Conservation (phyloP, 2,113 vertebrate genomes). For the Bubo bubo region DNA sequence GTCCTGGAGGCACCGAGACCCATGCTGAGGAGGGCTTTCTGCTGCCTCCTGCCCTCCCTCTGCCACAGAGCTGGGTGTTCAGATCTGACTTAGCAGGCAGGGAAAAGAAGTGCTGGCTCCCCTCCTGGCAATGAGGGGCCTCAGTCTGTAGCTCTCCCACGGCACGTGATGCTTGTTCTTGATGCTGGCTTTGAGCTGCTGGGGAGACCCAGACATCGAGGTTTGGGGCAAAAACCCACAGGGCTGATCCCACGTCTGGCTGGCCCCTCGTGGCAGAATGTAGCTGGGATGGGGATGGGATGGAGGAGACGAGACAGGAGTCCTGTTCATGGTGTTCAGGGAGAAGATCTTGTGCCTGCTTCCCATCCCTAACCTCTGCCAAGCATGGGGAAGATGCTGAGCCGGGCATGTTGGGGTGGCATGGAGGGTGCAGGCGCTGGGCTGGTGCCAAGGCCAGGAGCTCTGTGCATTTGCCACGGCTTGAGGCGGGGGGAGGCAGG, state of each 20-base stretch:
- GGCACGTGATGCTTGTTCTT: neutral
- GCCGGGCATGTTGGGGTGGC: neutral
- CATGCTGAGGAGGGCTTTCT: neutral
- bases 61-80: neutral
- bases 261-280: fast-evolving
- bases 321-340: fast-evolving
- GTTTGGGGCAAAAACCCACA: neutral
- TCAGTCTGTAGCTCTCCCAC: neutral
- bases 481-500: neutral
- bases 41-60: neutral
- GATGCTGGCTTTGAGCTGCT: neutral
- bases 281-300: neutral
- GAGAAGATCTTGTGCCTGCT: neutral
- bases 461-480: neutral
- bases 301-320: fast-evolving
- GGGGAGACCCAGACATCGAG: neutral
- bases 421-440: neutral
- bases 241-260: neutral
- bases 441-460: neutral
- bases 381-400: neutral
- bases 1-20: neutral
- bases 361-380: slow-evolving; percentile 10
- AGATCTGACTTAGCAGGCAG: neutral
- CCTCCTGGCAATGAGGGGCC: neutral
- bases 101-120: neutral